Base-by-base conservation (phyloP, 1,140 invertebrate genomes). In the Procambarus clarkii region DNA sequence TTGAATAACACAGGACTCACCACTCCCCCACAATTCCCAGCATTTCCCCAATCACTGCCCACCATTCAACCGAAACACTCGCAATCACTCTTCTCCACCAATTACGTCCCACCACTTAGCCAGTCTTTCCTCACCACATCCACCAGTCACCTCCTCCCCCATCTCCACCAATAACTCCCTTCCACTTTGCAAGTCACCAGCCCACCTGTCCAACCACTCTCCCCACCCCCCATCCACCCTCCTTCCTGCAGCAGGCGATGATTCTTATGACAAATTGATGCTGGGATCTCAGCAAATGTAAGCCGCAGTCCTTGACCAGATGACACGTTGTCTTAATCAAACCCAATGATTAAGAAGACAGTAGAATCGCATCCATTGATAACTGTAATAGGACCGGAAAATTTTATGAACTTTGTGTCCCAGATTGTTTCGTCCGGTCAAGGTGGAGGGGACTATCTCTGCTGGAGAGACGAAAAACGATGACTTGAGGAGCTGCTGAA, bases 311-410 rank as follows among this genome's bases (percentile, higher is more conserved):
- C 69, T 54, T 21, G 13, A 46, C 18, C 2, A 76, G 71, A n/a
- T 71, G 84, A 86, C 84, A 86, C 77, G 84, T 77, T 54, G 71
- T 48, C 84, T 77, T 86, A 86, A 86, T 86, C 84, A 86, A 69
- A 45, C 48, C n/a, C 24, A 45, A 50, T 76, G 74, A 86, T 86
- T 77, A 86, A 86, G 84, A 86, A 44, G 84, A 86, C 77, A 77
- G 84, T 50, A 77, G 71, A 86, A 86, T 86, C 84, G 54, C 71
- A 77, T 54, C 48, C 71, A 86, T 77, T 86, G 84, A 86, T 77
- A 74, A 86, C 69, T 50, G 71, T 77, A 77, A 86, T 77, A 69
- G 84, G 15, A 5, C 3, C 18, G 84, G 54, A 46, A 34, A 15
- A 48, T 85, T 21, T 48, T 69, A 85, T 74, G 45, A 74, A 13